Percentiles rank a stretch among this genome's conserved stretches.
Conservation (phyloP, 2,113 vertebrate genomes). For the Urocitellus parryii region DNA sequence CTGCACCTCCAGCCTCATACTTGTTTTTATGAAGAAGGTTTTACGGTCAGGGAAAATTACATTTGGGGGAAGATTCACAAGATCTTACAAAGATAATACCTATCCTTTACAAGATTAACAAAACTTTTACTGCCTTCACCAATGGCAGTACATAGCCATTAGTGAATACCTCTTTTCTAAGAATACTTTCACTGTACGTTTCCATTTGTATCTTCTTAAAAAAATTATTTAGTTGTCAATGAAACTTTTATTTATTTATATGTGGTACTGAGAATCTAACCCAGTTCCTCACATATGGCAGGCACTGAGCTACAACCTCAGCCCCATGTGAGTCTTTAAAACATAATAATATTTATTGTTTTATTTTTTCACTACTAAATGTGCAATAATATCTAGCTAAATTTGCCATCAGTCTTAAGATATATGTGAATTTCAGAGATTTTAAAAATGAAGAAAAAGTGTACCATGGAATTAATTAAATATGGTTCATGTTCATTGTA, state of each 20-base stretch:
- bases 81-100: neutral
- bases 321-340: neutral
- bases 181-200: neutral
- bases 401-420: neutral
- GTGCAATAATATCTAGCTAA: neutral
- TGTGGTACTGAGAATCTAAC: no score
- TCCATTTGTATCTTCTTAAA: neutral
- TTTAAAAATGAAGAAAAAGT: neutral
- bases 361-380: neutral
- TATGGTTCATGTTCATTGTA: neutral
- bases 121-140: neutral
- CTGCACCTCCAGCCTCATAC: neutral
- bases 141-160: neutral
- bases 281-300: no score
- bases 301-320: no score
- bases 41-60: neutral
- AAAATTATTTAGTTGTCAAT: no score
- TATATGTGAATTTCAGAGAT: constrained; percentile 40
- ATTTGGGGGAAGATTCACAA: neutral
- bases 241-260: no score
- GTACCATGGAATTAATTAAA: neutral
- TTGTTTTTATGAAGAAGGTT: neutral
- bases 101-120: no score
- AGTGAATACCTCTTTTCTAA: constrained; percentile 6
- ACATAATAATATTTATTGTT: neutral